Evolutionary conservation across 2,888 invertebrate species (phyloP), one percentile per base, ranked within the genome.

Genomic region (Drosophila nr. medialis): DNA sequence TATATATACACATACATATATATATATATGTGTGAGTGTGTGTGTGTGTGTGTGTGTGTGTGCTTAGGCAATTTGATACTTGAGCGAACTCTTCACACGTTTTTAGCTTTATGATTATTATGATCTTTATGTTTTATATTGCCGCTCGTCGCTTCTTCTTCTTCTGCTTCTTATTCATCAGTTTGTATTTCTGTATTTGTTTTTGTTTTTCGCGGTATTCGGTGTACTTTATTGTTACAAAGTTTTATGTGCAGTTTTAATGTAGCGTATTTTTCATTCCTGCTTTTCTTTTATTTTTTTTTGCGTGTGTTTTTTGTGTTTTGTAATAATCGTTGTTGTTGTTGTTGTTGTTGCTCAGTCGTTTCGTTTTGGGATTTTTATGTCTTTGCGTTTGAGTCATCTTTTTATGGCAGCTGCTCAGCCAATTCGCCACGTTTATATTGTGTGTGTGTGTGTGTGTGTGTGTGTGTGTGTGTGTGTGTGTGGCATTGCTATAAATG

Each of bases 201-300:
- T 32, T 49, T 36, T 18, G 7, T 62, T 61, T 21, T 77, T 82
- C 64, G 66, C 62, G 45, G 69, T 53, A 70, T 83, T 80, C 60
- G 49, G 80, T 48, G 51, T 65, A 64, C 67, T 77, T 83, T 85
- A 75, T 77, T 70, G 70, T 72, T 50, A 67, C 64, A 71, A 72
- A 81, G 69, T 83, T 83, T 87, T 87, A 83, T 84, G 85, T 70
- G 67, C 63, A 64, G 29, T 76, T 79, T 84, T 73, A 73, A 77
- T 77, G 73, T 67, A 36, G 27, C 56, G 63, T 64, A 38, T 49
- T 40, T 65, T 66, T 49, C 55, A 21, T 55, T 40, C 21, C 18
- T 21, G 13, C 24, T 53, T 15, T 13, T 48, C 34, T 29, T 34
- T 34, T 40, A 27, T 6, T 49, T 40, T n/a, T 34, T 13, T 13